These are phyloP conservation scores for Bufo gargarizans DNA, from an alignment of 2,113 vertebrate genomes.

Conservation along the genomic window DNA sequence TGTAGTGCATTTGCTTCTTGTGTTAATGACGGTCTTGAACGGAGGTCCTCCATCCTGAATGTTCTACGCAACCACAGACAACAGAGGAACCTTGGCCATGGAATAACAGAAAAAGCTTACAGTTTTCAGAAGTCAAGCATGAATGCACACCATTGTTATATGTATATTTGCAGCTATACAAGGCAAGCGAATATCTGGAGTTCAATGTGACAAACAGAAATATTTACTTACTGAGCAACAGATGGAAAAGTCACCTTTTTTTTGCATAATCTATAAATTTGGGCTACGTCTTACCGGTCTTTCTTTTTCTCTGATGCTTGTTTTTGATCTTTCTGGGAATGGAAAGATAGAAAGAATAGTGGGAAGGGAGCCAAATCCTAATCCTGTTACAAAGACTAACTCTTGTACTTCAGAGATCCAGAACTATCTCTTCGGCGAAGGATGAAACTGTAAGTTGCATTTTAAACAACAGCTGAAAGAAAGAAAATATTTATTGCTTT, in stretches of 20 bases:
- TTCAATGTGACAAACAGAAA: conserved; percentile 21
- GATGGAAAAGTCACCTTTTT: conserved; percentile 11
- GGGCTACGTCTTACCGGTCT: conserved; percentile 7
- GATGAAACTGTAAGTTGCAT: conserved; percentile 12
- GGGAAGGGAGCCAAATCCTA: conserved; percentile 16
- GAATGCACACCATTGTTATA: conserved; percentile 20
- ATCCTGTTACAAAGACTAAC: conserved; percentile 15
- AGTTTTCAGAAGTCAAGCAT: neutral
- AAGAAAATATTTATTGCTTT: neutral
- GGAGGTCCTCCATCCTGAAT: neutral
- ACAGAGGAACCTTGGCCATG: neutral
- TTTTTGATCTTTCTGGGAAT: conserved; percentile 19
- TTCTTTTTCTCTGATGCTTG: conserved; percentile 32
- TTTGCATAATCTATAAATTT: conserved; percentile 32
- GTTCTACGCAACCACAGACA: neutral
- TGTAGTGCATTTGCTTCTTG: conserved; percentile 17
- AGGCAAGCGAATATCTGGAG: conserved; percentile 22
- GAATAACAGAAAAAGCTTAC: neutral
- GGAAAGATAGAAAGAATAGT: conserved; percentile 10
- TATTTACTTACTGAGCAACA: conserved; percentile 3
- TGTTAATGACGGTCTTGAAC: neutral
- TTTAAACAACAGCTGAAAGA: neutral
- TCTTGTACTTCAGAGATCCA: conserved; percentile 15
- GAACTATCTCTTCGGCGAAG: neutral
- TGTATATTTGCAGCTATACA: neutral